Conservation (phyloP, 1,140 invertebrate genomes). For the Calephelis virginiensis region DNA sequence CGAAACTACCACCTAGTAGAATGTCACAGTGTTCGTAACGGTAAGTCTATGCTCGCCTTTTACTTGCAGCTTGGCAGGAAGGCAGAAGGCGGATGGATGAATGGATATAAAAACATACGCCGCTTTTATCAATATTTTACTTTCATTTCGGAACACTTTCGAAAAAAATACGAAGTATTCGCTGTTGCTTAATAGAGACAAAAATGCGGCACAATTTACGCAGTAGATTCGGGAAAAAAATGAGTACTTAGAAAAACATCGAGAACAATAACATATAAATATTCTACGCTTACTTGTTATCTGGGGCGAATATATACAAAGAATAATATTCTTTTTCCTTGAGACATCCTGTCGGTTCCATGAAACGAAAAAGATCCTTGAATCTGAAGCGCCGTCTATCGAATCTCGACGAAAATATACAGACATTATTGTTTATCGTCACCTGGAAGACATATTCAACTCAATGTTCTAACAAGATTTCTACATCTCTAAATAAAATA, state of each 20-base stretch:
- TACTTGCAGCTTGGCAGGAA: too few species aligned
- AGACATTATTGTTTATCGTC: slow-evolving; percentile 60
- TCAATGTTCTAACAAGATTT: not conserved
- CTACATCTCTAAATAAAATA: too few species aligned
- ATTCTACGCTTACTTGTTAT: slow-evolving; percentile 84
- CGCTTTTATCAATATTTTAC: too few species aligned
- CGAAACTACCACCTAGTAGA: too few species aligned
- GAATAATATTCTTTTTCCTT: slow-evolving; percentile 92
- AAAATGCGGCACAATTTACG: too few species aligned
- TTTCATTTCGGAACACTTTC: too few species aligned
- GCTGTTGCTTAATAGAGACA: too few species aligned
- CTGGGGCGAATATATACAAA: slow-evolving; percentile 90
- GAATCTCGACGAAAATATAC: slow-evolving; percentile 61
- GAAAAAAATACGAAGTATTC: too few species aligned
- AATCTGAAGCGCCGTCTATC: slow-evolving; percentile 66
- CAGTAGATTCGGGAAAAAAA: not conserved
- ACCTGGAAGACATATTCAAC: slow-evolving; percentile 49
- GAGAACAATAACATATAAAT: slow-evolving; percentile 15
- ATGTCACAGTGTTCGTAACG: too few species aligned
- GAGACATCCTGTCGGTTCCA: slow-evolving; percentile 89
- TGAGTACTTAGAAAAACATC: not conserved
- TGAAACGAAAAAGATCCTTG: slow-evolving; percentile 83
- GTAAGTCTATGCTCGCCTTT: too few species aligned
- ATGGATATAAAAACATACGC: too few species aligned
- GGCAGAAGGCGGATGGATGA: too few species aligned